A percentile compares a stretch with the other conserved stretches of the same genome.
These are phyloP conservation scores for Drosophila borborema DNA, from an alignment of 2,888 invertebrate species.

Conservation along the genomic window DNA sequence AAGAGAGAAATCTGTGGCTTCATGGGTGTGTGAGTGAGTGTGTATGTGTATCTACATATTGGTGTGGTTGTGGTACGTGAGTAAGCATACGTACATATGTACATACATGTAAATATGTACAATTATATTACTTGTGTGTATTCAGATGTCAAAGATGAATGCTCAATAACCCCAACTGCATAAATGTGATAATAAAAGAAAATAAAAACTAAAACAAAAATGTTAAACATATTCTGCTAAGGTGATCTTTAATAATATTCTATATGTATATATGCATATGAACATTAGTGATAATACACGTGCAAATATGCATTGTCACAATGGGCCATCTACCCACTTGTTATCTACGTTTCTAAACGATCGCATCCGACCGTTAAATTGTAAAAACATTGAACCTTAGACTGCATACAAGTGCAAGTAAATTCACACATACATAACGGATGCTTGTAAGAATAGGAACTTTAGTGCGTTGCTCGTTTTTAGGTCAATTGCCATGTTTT, in stretches of 20 bases:
- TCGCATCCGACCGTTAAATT: constrained; percentile 44
- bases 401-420: constrained; percentile 29
- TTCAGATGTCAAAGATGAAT: constrained; percentile 58
- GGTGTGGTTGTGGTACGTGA: constrained; percentile 37
- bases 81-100: constrained; percentile 27
- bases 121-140: constrained; percentile 34
- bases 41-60: constrained; percentile 9
- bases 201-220: constrained; percentile 3
- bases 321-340: constrained; percentile 11
- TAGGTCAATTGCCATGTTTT: constrained; percentile 70
- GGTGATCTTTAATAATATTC: background rate
- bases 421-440: background rate
- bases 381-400: constrained; percentile 67
- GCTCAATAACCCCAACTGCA: constrained; percentile 59
- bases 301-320: constrained; percentile 1
- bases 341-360: constrained; percentile 30
- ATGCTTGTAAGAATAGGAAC: constrained; percentile 6
- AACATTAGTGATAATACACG: background rate
- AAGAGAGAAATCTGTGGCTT: constrained; percentile 62
- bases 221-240: background rate
- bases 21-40: background rate
- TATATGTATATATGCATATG: background rate
- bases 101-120: constrained; percentile 17
- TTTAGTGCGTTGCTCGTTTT: constrained; percentile 61
- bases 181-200: constrained; percentile 21